Evolutionary conservation across 2,113 vertebrate species (phyloP).

Genomic region (Tamias sibiricus): DNA sequence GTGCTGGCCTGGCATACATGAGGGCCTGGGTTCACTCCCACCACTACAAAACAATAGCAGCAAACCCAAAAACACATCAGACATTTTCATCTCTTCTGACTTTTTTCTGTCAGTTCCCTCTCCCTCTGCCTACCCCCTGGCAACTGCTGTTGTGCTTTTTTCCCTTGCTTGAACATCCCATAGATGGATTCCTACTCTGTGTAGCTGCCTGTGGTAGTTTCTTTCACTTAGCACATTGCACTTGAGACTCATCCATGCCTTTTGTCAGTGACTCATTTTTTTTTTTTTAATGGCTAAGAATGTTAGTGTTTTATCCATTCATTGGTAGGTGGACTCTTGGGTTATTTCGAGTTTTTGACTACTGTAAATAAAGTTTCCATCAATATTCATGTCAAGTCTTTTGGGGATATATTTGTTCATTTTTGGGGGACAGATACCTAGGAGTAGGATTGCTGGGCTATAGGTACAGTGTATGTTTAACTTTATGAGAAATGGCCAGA

Average conservation of each 20-base stretch:
- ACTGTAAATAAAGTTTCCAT: background rate
- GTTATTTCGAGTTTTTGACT: background rate
- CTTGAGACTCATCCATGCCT: background rate
- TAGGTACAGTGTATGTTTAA: background rate
- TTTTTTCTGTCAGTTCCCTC: background rate
- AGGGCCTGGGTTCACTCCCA: background rate
- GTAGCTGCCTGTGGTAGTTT: background rate
- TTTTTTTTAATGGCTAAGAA: constrained; percentile 54
- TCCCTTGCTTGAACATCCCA: constrained; percentile 31
- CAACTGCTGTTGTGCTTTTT: background rate
- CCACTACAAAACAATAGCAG: background rate
- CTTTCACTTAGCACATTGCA: background rate
- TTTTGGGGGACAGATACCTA: background rate
- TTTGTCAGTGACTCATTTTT: constrained; percentile 27
- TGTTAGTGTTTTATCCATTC: background rate
- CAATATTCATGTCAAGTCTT: background rate
- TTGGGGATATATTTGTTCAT: background rate
- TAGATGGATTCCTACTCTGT: background rate
- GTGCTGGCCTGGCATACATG: background rate
- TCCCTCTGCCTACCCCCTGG: too few relatives aligned
- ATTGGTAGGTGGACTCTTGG: background rate
- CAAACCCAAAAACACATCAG: background rate
- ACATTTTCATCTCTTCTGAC: background rate
- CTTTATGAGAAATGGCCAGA: background rate
- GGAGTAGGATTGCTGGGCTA: background rate